These are phyloP conservation scores for Artemia sp. DNA, from an alignment of 2,888 invertebrate genomes.

Conservation along the genomic window DNA sequence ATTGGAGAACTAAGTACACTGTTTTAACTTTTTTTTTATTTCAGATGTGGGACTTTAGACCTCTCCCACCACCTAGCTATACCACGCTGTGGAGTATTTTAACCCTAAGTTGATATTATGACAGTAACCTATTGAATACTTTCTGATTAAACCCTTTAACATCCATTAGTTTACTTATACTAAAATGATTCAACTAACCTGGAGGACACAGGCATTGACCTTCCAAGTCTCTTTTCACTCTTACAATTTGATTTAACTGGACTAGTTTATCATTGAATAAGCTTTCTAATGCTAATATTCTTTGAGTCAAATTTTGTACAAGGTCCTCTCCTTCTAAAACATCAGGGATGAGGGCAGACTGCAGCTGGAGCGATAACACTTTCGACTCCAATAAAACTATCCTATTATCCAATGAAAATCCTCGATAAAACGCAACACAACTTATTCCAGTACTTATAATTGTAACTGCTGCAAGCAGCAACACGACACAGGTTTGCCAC, in stretches of 20 bases:
- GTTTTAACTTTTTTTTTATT: too few species aligned
- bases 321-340: conserved; percentile 11
- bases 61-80: too few species aligned
- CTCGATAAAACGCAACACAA: conserved; percentile 2
- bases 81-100: too few species aligned
- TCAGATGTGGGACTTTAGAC: too few species aligned
- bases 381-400: conserved; percentile 13
- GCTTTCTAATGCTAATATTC: conserved; percentile 3
- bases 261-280: not conserved
- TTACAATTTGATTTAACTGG: not conserved
- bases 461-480: conserved; percentile 8
- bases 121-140: too few species aligned
- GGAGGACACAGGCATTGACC: conserved; percentile 1
- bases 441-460: conserved; percentile 8
- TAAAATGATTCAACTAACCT: not conserved
- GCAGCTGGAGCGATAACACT: conserved; percentile 6
- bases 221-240: conserved; percentile 12
- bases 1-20: too few species aligned
- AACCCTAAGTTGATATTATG: too few species aligned
- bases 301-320: conserved; percentile 5
- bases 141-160: too few species aligned
- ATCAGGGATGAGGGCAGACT: conserved; percentile 9
- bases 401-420: conserved; percentile 3
- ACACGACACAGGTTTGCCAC: not conserved
- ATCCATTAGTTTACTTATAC: too few species aligned